phyloP scores from a whole-genome alignment of 2,113 vertebrate species.

The Piprites chloris region DNA sequence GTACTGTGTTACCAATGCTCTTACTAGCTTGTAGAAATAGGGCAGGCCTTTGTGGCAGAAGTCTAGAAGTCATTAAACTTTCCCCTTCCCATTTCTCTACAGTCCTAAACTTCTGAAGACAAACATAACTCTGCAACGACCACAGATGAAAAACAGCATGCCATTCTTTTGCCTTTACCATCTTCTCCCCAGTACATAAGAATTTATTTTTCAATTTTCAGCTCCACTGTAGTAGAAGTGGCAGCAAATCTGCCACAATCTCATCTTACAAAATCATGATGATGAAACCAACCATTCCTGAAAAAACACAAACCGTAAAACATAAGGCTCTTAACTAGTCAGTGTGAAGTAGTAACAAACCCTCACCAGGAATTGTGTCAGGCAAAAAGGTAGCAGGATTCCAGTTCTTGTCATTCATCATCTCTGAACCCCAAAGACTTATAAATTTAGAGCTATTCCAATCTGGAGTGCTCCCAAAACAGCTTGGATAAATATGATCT shows the following conservation, averaged over 20 bases:
- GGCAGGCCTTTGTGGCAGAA: not conserved
- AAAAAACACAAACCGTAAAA: not conserved
- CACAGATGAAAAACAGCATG: rapidly evolving
- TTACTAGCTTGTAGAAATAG: not conserved
- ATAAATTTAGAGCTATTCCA: conserved; percentile 96
- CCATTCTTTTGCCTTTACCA: not conserved
- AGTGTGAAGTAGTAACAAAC: conserved; percentile 43
- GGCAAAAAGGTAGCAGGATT: conserved; percentile 90
- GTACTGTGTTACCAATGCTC: not conserved
- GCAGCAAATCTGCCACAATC: not conserved
- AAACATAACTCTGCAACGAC: not conserved
- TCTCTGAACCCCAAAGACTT: conserved; percentile 94
- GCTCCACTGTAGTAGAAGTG: not conserved
- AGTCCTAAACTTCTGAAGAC: not conserved
- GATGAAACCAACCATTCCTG: not conserved
- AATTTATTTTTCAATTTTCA: not conserved
- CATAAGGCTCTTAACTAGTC: conserved; percentile 10
- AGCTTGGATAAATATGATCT: conserved; percentile 94
- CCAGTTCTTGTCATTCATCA: conserved; percentile 96
- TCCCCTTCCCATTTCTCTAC: not conserved
- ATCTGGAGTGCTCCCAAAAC: conserved; percentile 88
- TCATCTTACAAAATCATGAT: not conserved
- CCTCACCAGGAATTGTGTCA: conserved; percentile 91
- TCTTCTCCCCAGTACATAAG: not conserved
- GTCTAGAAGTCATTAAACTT: not conserved